Evolutionary conservation across 2,888 invertebrate genomes (phyloP).

Genomic region (Itoplectis maculator): DNA sequence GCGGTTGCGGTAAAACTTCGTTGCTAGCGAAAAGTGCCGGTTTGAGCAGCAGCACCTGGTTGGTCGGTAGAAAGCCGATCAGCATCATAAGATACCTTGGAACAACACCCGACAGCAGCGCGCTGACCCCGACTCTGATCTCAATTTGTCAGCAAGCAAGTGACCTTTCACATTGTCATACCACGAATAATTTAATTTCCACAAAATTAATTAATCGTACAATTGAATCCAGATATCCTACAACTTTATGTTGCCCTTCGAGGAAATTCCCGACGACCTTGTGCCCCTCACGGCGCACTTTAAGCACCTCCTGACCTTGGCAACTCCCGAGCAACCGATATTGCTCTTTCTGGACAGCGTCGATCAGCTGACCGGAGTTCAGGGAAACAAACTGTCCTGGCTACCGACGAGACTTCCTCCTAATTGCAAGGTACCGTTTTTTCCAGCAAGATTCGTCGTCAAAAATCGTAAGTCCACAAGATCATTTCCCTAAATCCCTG

Average conservation of each 20-base stretch:
- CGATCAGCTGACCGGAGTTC: slow-evolving; percentile 97
- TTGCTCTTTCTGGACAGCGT: slow-evolving; percentile 97
- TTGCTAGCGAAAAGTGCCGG: slow-evolving; percentile 96
- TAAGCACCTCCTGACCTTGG: slow-evolving; percentile 95
- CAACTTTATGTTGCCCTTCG: slow-evolving; percentile 95
- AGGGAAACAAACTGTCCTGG: slow-evolving; percentile 98
- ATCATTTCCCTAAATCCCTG: not conserved
- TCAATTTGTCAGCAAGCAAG: slow-evolving; percentile 97
- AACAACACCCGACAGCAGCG: slow-evolving; percentile 98
- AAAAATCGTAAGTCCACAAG: not conserved
- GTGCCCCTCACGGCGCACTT: slow-evolving; percentile 98
- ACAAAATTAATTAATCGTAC: not conserved
- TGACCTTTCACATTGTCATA: slow-evolving; percentile 16
- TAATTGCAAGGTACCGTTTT: slow-evolving; percentile 91
- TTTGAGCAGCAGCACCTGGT: slow-evolving; percentile 91
- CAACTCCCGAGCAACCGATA: slow-evolving; percentile 93
- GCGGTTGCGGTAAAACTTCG: slow-evolving; percentile 99
- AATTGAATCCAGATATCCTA: slow-evolving; percentile 90
- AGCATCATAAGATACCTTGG: slow-evolving; percentile 97
- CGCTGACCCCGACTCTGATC: slow-evolving; percentile 96
- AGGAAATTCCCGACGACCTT: slow-evolving; percentile 97
- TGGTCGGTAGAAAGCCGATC: slow-evolving; percentile 91
- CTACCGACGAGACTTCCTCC: slow-evolving; percentile 95
- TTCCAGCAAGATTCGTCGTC: not conserved
- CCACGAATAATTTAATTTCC: not conserved